Evolutionary conservation across 64 coral and sea anemone species (phyloP).

Genomic region (Montipora capricornis): DNA sequence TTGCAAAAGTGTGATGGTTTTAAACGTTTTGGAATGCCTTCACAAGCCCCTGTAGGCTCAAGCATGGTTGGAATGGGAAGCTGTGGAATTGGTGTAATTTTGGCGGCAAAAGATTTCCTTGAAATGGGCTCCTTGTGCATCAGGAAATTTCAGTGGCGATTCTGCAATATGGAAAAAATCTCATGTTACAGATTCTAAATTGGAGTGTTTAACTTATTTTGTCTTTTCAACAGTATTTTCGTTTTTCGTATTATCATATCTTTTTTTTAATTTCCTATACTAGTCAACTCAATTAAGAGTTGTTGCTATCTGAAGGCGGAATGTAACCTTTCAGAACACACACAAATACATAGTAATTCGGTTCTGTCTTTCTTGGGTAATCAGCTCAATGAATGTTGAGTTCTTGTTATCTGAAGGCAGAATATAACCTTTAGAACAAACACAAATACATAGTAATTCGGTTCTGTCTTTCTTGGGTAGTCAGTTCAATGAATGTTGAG

Average conservation of each 20-base stretch:
- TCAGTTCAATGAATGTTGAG: too few relatives aligned
- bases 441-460: too few relatives aligned
- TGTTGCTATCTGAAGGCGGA: too few relatives aligned
- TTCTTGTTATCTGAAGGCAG: too few relatives aligned
- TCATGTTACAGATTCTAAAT: conserved; percentile 69
- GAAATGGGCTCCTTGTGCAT: background rate
- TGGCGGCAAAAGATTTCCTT: conserved; percentile 53
- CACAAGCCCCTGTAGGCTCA: conserved; percentile 20
- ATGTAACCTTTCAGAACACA: too few relatives aligned
- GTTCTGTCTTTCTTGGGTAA: background rate
- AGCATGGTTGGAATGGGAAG: conserved; percentile 61
- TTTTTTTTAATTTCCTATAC: too few relatives aligned
- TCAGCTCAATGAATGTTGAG: background rate
- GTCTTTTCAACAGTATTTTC: too few relatives aligned
- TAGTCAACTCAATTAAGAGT: too few relatives aligned
- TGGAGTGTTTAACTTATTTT: background rate
- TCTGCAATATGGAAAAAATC: conserved; percentile 23
- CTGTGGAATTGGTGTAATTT: conserved; percentile 62
- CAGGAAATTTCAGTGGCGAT: conserved; percentile 47
- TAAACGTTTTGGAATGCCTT: conserved; percentile 56
- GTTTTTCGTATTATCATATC: too few relatives aligned
- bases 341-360: too few relatives aligned
- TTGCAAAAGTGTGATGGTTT: background rate
- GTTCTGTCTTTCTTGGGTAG: too few relatives aligned
- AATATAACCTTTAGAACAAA: too few relatives aligned